Evolutionary conservation across 2,888 invertebrate genomes (phyloP), one percentile per base, ranked within the genome.

Genomic region (Cephus spinipes): DNA sequence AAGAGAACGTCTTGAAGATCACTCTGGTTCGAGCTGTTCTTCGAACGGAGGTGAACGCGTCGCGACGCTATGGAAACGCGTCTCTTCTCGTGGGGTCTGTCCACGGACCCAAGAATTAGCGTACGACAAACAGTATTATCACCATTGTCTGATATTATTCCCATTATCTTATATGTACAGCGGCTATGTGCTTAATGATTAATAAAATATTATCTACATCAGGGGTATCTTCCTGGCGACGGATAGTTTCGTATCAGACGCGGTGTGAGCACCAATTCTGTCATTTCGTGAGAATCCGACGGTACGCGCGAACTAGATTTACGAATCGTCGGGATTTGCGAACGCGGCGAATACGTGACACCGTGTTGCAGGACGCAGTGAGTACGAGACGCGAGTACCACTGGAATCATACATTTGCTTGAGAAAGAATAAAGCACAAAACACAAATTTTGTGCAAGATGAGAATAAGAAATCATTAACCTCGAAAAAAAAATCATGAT

Each of bases 161-260:
- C 85, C 88, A 89, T 89, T 89, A 89, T 89, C 89, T 89, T 87
- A 85, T 86, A 86, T 85, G 83, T 81, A 85, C 84, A 82, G 79
- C 86, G 83, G 87, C 87, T 89, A 89, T 89, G 88, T 89, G 89
- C 85, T 89, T 84, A 89, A 89, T 89, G 89, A 89, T 89, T 89
- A 89, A 89, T 89, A 88, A 89, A 87, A 89, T 87, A 88, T 88
- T 87, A 88, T 89, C 88, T 86, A 84, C 83, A 85, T 82, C 82
- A 81, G 83, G 83, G 87, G 84, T 87, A 85, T 86, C 83, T 85
- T 81, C 85, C 82, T 83, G 87, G 80, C 88, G 82, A 85, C 85
- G 86, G 84, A 89, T 88, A 89, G 88, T 88, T 89, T 89, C 83
- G 81, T 80, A 83, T 82, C 85, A 86, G 88, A 87, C 88, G 83